phyloP scores from a whole-genome alignment of 2,113 vertebrate species.

The Sphyrna mokarran region DNA sequence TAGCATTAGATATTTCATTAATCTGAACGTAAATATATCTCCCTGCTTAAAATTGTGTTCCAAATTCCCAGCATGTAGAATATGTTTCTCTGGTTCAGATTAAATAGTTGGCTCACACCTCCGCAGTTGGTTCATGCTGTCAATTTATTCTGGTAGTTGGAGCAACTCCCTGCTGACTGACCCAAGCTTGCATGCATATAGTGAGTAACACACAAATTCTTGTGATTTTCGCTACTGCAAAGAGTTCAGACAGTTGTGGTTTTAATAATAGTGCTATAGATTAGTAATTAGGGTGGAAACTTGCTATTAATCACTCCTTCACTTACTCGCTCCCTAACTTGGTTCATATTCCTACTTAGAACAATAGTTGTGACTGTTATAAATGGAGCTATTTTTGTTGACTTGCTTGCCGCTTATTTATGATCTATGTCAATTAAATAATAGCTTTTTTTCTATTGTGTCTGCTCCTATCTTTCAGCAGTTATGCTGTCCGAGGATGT shows the following conservation, averaged over 20 bases:
- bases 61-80: neutral
- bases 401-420: neutral
- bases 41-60: neutral
- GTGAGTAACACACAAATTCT: neutral
- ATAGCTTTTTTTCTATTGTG: neutral
- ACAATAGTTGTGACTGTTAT: neutral
- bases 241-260: neutral
- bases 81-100: conserved; percentile 15
- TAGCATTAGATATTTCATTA: neutral
- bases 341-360: neutral
- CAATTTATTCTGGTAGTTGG: conserved; percentile 25
- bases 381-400: neutral
- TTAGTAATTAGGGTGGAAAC: neutral
- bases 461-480: neutral
- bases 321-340: neutral
- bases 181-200: neutral
- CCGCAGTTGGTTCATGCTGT: neutral
- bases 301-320: neutral
- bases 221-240: neutral
- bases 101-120: conserved; percentile 7
- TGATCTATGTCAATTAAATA: neutral
- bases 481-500: neutral
- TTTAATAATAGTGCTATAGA: neutral
- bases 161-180: neutral
- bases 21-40: neutral